Base-by-base conservation (phyloP, 2,888 invertebrate species). In the Nebria brevicollis region DNA sequence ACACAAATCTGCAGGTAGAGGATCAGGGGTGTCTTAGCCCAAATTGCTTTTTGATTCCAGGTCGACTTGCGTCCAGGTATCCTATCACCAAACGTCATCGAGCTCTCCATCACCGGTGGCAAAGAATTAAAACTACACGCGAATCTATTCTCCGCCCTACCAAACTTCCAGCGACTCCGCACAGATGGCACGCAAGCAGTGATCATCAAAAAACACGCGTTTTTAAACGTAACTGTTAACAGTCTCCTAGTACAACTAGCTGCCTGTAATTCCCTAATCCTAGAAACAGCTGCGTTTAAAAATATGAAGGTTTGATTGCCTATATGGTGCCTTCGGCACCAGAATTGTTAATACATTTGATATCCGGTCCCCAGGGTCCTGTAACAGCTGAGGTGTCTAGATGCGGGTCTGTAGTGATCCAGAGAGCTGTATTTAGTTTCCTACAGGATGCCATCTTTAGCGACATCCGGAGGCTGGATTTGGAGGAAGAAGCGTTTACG, bases 401-500 rank as follows among this genome's bases (percentile, higher is more conserved):
- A 82, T 92, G 93, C 86, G 89, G 89, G 81, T 89, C 90, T 85
- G 93, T 94, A 13, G 89, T 91, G 25, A 89, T 94, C 83, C 92
- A 93, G 85, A 91, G 92, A 25, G 90, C 91, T 73, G 92, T 94
- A 0, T 94, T 94, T 86, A 93, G 93, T 64, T 93, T 94, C 91
- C 90, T 94, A 43, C 89, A 92, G 73, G 90, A 91, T 82, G 91
- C 94, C 86, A 90, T 88, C 79, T 91, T 94, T 83, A 89, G 86
- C 82, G 91, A 93, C 83, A 92, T 94, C 15, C 87, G 87, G 5
- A 88, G 90, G 41, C 87, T 95, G 76, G 89, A 90, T 78, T 88
- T 94, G 64, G 90, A 90, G 25, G 90, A 91, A 79, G 91, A 92
- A 74, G 91, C 94, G 0, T 94, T 95, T 87, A 91, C 91, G 84